Percentiles rank a stretch among this genome's conserved stretches.
These are phyloP conservation scores for Suillia variegata DNA, from an alignment of 2,888 invertebrate genomes.

Conservation along the genomic window DNA sequence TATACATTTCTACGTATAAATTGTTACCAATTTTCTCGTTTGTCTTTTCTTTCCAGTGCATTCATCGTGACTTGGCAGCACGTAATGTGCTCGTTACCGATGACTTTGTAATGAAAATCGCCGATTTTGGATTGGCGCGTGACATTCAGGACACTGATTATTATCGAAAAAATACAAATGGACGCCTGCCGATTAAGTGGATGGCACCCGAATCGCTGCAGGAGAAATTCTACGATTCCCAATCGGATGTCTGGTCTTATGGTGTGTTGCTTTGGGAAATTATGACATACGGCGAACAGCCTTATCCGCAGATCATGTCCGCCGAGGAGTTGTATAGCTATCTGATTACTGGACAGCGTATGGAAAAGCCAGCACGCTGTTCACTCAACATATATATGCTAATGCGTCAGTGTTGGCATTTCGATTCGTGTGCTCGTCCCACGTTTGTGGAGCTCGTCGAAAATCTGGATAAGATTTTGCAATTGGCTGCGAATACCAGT, in stretches of 20 bases:
- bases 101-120: conserved; percentile 93
- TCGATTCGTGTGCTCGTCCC: conserved; percentile 85
- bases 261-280: conserved; percentile 98
- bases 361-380: conserved; percentile 96
- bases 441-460: conserved; percentile 88
- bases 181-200: conserved; percentile 97
- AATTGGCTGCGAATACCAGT: conserved; percentile 68
- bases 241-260: conserved; percentile 95
- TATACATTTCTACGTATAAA: too few species aligned
- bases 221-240: conserved; percentile 90
- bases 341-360: conserved; percentile 87
- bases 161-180: conserved; percentile 95
- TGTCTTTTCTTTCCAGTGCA: too few species aligned
- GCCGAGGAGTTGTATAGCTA: conserved; percentile 93
- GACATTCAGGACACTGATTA: conserved; percentile 95
- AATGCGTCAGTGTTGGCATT: conserved; percentile 98
- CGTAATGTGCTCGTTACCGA: conserved; percentile 95
- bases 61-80: conserved; percentile 97
- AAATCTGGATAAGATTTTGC: conserved; percentile 80
- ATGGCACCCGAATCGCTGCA: conserved; percentile 99
- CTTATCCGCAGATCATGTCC: conserved; percentile 93
- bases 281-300: conserved; percentile 98
- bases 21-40: neutral
- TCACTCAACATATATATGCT: conserved; percentile 94
- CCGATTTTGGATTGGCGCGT: conserved; percentile 96